Evolutionary conservation across 2,888 invertebrate genomes (phyloP), one percentile per base, ranked within the genome.

Genomic region (Parnassius smintheus): DNA sequence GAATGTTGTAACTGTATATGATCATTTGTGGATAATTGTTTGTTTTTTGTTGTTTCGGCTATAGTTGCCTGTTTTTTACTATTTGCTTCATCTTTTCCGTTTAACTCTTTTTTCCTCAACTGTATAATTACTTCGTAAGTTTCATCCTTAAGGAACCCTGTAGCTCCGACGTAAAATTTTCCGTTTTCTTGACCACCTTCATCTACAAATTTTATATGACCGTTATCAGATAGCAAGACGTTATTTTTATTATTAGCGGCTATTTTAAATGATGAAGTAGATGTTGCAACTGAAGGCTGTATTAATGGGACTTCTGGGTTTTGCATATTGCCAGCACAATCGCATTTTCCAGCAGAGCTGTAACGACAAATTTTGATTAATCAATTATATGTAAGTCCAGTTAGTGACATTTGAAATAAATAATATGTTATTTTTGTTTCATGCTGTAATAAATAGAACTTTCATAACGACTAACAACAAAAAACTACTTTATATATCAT

Each of bases 61-160:
- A 49, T 13, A 44, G 55, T 41, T 44, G 46, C 48, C 46, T 22
- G 9, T 41, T 62, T 60, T 56, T 59, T 56, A 42, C 65, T 48
- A 67, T 66, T 57, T 49, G 49, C 60, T 65, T 54, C 52, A 64
- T 71, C 58, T 68, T 66, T 9, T 52, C 65, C 45, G 45, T 44
- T 48, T 11, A 54, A 35, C 35, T 81, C 85, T 71, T 88, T 91
- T 65, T 90, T 91, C 58, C 84, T 81, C 9, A 91, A 74, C 65
- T 91, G 90, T 72, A 91, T 88, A 9, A 91, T 74, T 11, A 91
- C 87, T 83, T 91, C 91, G 67, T 90, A 91, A 18, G 80, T 84
- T 58, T 88, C 81, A 66, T 88, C 78, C 72, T 84, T 85, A 9
- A 91, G 73, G 18, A 86, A 78, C 3, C 85, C 87, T 8, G 85